phyloP scores from a whole-genome alignment of 1,140 invertebrate species.

The Lepidurus apus region DNA sequence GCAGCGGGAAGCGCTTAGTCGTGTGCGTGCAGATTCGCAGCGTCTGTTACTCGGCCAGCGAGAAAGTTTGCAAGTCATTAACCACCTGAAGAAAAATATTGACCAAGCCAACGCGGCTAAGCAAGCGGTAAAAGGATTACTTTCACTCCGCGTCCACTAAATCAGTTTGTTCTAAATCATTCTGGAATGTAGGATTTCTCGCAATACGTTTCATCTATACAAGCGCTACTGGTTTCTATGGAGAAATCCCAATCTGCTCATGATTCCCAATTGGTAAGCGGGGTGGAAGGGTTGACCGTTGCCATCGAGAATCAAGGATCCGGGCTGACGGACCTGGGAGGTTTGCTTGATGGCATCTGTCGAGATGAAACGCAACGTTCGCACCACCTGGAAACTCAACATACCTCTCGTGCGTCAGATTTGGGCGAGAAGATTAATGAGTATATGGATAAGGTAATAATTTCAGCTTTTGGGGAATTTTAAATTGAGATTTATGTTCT shows the following conservation, averaged over 20 bases:
- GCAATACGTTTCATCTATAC: not conserved
- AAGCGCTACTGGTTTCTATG: not conserved
- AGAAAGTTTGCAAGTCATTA: not conserved
- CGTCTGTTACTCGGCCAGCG: conserved; percentile 6
- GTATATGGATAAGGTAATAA: not conserved
- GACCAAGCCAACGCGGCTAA: conserved; percentile 2
- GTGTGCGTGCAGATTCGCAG: conserved; percentile 21
- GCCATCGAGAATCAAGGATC: not conserved
- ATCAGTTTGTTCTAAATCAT: not conserved
- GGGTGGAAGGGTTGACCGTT: not conserved
- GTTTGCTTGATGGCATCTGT: not conserved
- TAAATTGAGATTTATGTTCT: not conserved
- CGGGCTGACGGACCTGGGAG: not conserved
- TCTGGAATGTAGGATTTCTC: not conserved
- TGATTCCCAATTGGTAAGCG: not conserved
- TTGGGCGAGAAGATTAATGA: conserved; percentile 7
- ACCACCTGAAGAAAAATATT: not conserved
- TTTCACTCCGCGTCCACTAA: not conserved
- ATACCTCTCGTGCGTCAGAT: not conserved
- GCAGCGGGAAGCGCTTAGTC: conserved; percentile 29
- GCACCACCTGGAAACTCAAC: not conserved
- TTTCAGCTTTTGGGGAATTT: not conserved
- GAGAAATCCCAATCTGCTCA: not conserved
- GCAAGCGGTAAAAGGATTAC: not conserved
- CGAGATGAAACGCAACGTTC: not conserved